Evolutionary conservation across 2,888 invertebrate genomes (phyloP), one percentile per base, ranked within the genome.

Genomic region (Latrodectus elegans): DNA sequence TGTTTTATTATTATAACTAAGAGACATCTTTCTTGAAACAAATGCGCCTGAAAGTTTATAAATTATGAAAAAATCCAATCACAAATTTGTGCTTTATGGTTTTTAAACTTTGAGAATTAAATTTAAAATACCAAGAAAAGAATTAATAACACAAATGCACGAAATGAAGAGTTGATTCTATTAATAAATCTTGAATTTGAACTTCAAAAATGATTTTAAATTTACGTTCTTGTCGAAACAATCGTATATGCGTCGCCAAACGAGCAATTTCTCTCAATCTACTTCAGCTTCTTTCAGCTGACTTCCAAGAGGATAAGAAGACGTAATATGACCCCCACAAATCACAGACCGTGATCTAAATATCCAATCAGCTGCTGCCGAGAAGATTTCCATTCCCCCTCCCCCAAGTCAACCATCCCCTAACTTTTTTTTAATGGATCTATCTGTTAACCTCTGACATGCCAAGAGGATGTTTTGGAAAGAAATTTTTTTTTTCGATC

Each of bases 311-410:
- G 79, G 55, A 74, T 75, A 85, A 74, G 84, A 85, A 85, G 71
- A 86, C 86, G 86, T 86, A 86, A 86, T 81, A 86, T 86, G 86
- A 86, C 86, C 86, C 86, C 86, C 86, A 86, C 86, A 86, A 86
- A 86, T 86, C 86, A 86, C 70, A 76, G 26, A 49, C 76, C 81
- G 86, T 86, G 86, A 86, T 86, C 86, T 71, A 81, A 86, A 86
- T 86, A 86, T 60, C 86, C 81, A 86, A 86, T 86, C 86, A 86
- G 86, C 76, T 75, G 71, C 86, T 68, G 67, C 86, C 51, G 53
- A 80, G 64, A 64, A 38, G 64, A 67, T 53, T 55, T 49, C 86
- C 67, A 49, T 70, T 60, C 79, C 60, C 71, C 71, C 53, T 49
- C 26, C 76, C 52, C 73, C 26, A 38, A 11, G 17, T 55, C n/a